Conservation (phyloP, 2,888 invertebrate species). For the Ennomos erosarius region DNA sequence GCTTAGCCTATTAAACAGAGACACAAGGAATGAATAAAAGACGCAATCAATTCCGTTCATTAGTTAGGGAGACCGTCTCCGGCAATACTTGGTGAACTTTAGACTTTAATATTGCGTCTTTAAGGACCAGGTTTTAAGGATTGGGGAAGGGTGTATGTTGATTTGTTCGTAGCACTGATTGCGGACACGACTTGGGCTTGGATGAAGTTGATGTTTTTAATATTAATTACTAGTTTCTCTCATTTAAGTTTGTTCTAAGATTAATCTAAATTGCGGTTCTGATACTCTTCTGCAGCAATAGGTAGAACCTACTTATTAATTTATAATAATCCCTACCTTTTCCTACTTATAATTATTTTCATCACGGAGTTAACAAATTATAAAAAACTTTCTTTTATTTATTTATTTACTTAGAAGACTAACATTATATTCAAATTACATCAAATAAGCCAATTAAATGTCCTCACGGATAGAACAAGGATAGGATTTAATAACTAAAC, state of each 20-base stretch:
- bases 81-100: slow-evolving; percentile 13
- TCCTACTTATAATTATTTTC: too few species aligned
- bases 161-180: slow-evolving; percentile 26
- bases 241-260: background rate
- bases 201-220: slow-evolving; percentile 9
- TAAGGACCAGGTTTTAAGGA: slow-evolving; percentile 12
- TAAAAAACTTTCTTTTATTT: too few species aligned
- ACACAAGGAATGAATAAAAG: slow-evolving; percentile 49
- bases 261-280: too few species aligned
- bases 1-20: slow-evolving; percentile 47
- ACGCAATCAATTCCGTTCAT: slow-evolving; percentile 50
- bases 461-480: too few species aligned
- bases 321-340: too few species aligned
- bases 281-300: too few species aligned
- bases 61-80: slow-evolving; percentile 32
- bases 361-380: too few species aligned
- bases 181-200: slow-evolving; percentile 24
- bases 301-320: too few species aligned
- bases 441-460: too few species aligned
- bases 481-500: too few species aligned
- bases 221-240: slow-evolving; percentile 8
- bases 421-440: too few species aligned
- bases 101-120: background rate
- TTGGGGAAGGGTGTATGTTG: slow-evolving; percentile 14
- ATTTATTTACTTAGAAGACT: too few species aligned